Conservation (phyloP, 2,888 invertebrate species). For the Microplitis deprimator region DNA sequence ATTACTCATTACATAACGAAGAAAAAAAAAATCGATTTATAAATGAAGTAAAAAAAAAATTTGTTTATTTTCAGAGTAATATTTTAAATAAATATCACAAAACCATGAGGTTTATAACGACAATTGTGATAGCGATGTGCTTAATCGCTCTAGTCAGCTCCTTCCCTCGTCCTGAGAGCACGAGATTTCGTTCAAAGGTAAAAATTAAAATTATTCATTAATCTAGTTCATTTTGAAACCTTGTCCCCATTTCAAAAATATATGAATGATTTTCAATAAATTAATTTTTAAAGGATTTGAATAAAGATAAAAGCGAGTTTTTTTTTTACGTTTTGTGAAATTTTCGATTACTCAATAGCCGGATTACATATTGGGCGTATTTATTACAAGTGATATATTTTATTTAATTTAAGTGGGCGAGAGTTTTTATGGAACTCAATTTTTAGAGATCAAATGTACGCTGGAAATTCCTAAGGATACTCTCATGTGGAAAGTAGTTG, state of each 20-base stretch:
- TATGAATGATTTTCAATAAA: not conserved
- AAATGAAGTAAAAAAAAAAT: not conserved
- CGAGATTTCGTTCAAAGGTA: conserved; percentile 65
- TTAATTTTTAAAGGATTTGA: not conserved
- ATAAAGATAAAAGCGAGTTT: not conserved
- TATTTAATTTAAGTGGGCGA: not conserved
- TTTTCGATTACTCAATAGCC: conserved; percentile 13
- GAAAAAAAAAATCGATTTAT: too few relatives aligned
- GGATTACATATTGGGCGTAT: not conserved
- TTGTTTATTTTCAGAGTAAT: conserved; percentile 3
- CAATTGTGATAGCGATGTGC: conserved; percentile 57
- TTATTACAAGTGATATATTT: not conserved
- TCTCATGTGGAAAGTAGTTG: conserved; percentile 46
- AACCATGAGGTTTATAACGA: conserved; percentile 61
- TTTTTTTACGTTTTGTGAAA: not conserved
- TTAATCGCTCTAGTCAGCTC: conserved; percentile 62
- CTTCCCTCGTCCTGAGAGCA: conserved; percentile 61
- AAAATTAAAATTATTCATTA: conserved; percentile 44
- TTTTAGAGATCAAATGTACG: not conserved
- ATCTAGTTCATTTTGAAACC: conserved; percentile 25
- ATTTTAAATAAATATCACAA: conserved; percentile 32
- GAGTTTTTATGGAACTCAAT: not conserved
- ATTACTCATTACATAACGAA: not conserved
- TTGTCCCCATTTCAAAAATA: conserved; percentile 8
- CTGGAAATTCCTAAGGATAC: conserved; percentile 15